Conservation (phyloP, 2,888 invertebrate species). For the Acrobasis repandana region DNA sequence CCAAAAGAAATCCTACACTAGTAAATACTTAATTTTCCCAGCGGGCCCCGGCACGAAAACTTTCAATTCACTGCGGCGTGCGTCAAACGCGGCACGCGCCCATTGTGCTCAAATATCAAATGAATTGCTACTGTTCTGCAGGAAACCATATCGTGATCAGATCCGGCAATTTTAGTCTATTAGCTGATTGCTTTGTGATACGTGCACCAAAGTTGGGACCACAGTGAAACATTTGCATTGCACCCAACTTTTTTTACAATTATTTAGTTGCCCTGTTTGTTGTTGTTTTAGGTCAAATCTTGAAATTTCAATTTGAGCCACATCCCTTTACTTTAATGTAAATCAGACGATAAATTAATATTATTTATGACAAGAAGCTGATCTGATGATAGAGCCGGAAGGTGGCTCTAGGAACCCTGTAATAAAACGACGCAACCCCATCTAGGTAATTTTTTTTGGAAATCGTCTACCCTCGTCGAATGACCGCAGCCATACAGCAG, state of each 20-base stretch:
- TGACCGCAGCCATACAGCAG: background rate
- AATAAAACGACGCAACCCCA: too few species aligned
- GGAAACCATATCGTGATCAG: conserved; percentile 52
- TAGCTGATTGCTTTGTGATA: conserved; percentile 20
- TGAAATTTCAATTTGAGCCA: too few species aligned
- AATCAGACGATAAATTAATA: too few species aligned
- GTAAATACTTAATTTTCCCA: background rate
- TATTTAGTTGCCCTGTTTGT: too few species aligned
- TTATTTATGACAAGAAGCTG: too few species aligned
- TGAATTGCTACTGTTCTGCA: conserved; percentile 54
- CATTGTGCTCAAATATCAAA: conserved; percentile 55
- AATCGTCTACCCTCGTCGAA: background rate
- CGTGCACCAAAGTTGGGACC: background rate
- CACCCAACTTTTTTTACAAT: too few species aligned
- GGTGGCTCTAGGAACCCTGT: too few species aligned
- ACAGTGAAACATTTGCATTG: too few species aligned
- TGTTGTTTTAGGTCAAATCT: too few species aligned
- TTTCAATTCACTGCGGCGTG: conserved; percentile 54
- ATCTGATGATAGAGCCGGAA: too few species aligned
- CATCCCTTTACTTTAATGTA: too few species aligned
- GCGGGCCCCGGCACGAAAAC: conserved; percentile 17
- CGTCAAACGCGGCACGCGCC: conserved; percentile 49
- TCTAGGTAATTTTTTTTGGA: too few species aligned
- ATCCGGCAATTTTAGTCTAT: conserved; percentile 33
- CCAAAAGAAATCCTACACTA: background rate